Evolutionary conservation across 2,113 vertebrate genomes (phyloP).

Genomic region (Pithys albifrons): DNA sequence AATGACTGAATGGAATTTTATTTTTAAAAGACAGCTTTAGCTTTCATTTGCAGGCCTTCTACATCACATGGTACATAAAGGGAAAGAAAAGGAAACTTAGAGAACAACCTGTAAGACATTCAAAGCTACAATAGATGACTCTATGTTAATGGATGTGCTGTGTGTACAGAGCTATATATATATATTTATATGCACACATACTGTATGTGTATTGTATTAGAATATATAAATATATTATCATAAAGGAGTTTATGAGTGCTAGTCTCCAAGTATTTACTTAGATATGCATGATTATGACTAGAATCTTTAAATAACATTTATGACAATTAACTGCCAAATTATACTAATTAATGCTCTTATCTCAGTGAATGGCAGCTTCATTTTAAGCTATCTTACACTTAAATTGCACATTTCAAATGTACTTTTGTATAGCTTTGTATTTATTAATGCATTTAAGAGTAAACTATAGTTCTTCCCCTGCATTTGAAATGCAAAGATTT

Average conservation of each 20-base stretch:
- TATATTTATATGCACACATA: neutral
- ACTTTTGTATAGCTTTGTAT: constrained; percentile 39
- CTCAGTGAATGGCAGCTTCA: constrained; percentile 17
- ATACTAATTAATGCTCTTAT: constrained; percentile 55
- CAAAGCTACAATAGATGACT: neutral
- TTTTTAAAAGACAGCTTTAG: neutral
- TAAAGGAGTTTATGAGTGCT: neutral
- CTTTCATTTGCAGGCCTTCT: neutral
- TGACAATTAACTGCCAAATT: constrained; percentile 43
- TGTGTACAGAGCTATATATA: neutral
- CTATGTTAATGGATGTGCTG: neutral
- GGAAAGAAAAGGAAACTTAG: constrained; percentile 3
- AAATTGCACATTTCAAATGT: constrained; percentile 50
- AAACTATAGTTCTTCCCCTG: neutral
- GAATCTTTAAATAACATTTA: constrained; percentile 33
- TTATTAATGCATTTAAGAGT: constrained; percentile 44
- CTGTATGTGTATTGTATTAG: neutral
- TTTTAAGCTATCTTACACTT: constrained; percentile 52
- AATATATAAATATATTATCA: constrained; percentile 26
- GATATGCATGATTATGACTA: neutral
- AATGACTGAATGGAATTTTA: neutral
- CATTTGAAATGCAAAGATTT: constrained; percentile 44
- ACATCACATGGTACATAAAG: neutral
- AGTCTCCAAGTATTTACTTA: constrained; percentile 1
- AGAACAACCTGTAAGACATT: neutral